phyloP scores from a whole-genome alignment of 2,888 invertebrate genomes.

The Eumerus sabulonum region DNA sequence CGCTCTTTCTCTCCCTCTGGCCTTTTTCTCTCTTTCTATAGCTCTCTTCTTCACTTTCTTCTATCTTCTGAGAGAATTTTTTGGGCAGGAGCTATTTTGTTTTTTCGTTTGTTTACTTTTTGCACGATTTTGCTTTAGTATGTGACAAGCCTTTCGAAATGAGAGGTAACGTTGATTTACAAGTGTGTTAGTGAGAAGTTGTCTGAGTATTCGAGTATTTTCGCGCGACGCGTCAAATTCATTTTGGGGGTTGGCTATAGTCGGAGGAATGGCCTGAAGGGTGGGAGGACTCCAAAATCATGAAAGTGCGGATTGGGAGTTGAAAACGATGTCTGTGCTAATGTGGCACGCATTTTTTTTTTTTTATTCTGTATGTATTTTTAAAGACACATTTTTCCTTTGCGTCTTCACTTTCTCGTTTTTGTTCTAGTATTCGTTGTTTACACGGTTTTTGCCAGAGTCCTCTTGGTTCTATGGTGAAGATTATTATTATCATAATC shows the following conservation, averaged over 20 bases:
- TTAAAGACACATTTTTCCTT: no score
- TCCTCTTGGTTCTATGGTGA: conserved; percentile 11
- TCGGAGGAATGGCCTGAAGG: conserved; percentile 17
- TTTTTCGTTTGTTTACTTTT: conserved; percentile 4
- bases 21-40: conserved; percentile 41
- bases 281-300: conserved; percentile 1
- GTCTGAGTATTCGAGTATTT: conserved; percentile 59
- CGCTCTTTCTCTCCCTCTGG: conserved; percentile 54
- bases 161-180: conserved; percentile 41
- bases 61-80: conserved; percentile 20
- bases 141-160: conserved; percentile 31
- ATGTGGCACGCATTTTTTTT: conserved; percentile 57
- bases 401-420: no score
- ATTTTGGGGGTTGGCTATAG: background rate
- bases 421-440: no score
- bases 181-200: conserved; percentile 42
- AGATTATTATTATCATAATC: conserved; percentile 59
- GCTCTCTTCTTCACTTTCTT: conserved; percentile 34
- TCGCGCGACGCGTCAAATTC: conserved; percentile 57
- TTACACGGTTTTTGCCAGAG: conserved; percentile 6
- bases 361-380: no score
- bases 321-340: conserved; percentile 38
- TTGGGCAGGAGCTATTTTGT: conserved; percentile 18
- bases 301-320: conserved; percentile 2
- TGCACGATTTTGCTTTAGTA: no score